Evolutionary conservation across 2,888 invertebrate genomes (phyloP), one percentile per base, ranked within the genome.

Genomic region (Brenthis daphne): DNA sequence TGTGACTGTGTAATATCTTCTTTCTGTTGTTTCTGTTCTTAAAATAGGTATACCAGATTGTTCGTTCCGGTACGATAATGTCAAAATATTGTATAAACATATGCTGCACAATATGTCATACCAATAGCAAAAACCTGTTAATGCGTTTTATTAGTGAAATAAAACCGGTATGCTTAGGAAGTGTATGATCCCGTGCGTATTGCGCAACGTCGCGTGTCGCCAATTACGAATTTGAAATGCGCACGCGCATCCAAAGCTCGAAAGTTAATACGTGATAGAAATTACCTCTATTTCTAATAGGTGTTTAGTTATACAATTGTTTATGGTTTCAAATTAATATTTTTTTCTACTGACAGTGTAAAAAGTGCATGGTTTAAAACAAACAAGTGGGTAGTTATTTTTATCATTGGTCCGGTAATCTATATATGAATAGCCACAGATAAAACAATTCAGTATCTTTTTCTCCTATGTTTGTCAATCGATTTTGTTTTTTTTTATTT

Each of bases 191-290:
- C 70, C 72, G 51, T 14, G 63, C 48, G 63, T 12, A 65, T 70
- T 72, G 65, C 68, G 56, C 70, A 72, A 74, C 53, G 48, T 53
- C 67, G 70, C 74, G 72, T 68, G 73, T 64, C 58, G 20, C 57
- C 68, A 67, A 70, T 70, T 65, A 67, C 53, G 53, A 67, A 65
- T 73, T 69, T 67, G 71, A 53, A 70, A 68, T 72, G 70, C 70
- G 68, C 68, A 61, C 67, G 72, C 69, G 71, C 74, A 73, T 65
- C 48, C 63, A 67, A 74, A 74, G 67, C 73, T 73, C 69, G 74
- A 74, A 74, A 74, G 74, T 54, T 65, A 33, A 68, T 71, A 73
- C 74, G 74, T 74, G 74, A 73, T 61, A 73, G 74, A 71, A 74
- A 74, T 65, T 69, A 71, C 72, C 58, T 56, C 73, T 61, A 67